These are phyloP conservation scores for Chrysemys picta DNA, from an alignment of 2,113 vertebrate species.

Conservation along the genomic window DNA sequence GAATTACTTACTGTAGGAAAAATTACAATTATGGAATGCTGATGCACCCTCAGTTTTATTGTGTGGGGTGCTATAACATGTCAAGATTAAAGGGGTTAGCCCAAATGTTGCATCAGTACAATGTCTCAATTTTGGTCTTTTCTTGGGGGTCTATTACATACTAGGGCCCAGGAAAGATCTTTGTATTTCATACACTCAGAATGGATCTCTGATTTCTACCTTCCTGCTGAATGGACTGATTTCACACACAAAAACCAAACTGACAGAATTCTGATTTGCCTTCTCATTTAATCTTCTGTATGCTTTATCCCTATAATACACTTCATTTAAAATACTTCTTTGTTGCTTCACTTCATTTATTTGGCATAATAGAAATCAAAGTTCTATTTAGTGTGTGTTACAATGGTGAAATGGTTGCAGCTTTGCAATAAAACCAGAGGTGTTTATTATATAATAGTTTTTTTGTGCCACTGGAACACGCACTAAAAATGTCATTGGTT, in stretches of 20 bases:
- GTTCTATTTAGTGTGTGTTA: constrained; percentile 57
- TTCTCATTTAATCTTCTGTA: constrained; percentile 67
- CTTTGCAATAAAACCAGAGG: constrained; percentile 64
- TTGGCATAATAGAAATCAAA: constrained; percentile 73
- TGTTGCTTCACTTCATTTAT: constrained; percentile 76
- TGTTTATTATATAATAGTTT: constrained; percentile 53
- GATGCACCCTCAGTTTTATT: not conserved
- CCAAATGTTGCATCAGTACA: not conserved
- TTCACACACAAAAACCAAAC: constrained; percentile 7
- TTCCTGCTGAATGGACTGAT: not conserved
- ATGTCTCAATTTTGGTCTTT: not conserved
- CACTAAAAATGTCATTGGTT: constrained; percentile 45
- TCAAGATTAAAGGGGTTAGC: not conserved
- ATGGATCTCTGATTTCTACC: not conserved
- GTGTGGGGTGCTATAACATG: not conserved
- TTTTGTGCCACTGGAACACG: constrained; percentile 30
- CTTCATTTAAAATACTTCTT: constrained; percentile 67
- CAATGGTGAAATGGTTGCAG: constrained; percentile 57
- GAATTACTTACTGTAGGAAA: not conserved
- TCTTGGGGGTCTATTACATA: not conserved
- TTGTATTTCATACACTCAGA: not conserved
- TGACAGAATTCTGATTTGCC: constrained; percentile 39
- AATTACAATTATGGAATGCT: not conserved
- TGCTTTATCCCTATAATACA: constrained; percentile 60
- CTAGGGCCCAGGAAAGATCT: not conserved